Percentiles rank a stretch among this genome's conserved stretches.
Conservation (phyloP, 2,113 vertebrate genomes). For the Suricata suricatta region DNA sequence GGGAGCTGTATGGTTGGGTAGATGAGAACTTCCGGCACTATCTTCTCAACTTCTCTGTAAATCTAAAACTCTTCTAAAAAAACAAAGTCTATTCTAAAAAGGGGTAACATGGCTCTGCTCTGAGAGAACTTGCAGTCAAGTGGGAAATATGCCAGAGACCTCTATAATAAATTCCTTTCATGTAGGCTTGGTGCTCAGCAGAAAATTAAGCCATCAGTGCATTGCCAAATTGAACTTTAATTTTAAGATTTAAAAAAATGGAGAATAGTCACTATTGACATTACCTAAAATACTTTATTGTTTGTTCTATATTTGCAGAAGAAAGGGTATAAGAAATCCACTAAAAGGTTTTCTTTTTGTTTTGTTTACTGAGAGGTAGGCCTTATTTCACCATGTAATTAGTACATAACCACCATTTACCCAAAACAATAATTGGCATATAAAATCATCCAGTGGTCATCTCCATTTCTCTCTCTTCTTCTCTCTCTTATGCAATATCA, state of each 20-base stretch:
- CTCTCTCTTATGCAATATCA: not conserved
- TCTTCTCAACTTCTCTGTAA: not conserved
- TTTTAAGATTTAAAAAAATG: not conserved
- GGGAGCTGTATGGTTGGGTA: not conserved
- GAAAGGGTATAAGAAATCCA: not conserved
- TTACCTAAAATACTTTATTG: not conserved
- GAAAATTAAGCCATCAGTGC: not conserved
- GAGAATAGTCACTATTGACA: not conserved
- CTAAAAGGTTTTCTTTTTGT: not conserved
- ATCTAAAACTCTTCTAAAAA: not conserved
- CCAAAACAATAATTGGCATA: not conserved
- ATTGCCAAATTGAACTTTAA: not conserved
- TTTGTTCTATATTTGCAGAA: not conserved
- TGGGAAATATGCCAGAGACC: not conserved
- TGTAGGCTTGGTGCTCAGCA: not conserved
- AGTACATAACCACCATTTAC: not conserved
- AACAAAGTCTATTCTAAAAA: not conserved
- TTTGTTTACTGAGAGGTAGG: not conserved
- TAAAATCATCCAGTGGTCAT: not conserved
- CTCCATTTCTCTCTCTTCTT: not conserved
- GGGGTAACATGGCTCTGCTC: not conserved
- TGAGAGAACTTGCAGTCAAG: not conserved
- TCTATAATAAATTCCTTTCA: not conserved
- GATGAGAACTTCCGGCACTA: not conserved
- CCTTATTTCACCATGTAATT: not conserved